Evolutionary conservation across 2,797 vertebrate genomes (phyloP).

Genomic region (Protosalanx chinensis): DNA sequence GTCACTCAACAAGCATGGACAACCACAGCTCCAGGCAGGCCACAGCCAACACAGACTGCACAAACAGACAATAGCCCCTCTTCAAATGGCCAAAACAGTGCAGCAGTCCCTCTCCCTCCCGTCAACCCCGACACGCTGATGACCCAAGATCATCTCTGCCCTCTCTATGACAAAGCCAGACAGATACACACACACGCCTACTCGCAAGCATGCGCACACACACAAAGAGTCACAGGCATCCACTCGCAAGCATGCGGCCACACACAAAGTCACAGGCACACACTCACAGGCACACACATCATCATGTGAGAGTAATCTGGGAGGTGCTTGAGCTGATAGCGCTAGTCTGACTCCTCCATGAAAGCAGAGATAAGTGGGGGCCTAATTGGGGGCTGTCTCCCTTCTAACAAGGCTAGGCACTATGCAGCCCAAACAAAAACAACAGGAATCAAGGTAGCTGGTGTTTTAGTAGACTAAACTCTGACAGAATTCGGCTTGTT

Average conservation of each 20-base stretch:
- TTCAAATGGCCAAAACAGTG: slow-evolving; percentile 38
- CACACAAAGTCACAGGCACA: neutral
- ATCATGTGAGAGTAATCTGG: slow-evolving; percentile 27
- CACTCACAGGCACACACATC: neutral
- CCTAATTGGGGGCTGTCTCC: slow-evolving; percentile 40
- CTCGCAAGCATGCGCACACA: slow-evolving; percentile 2
- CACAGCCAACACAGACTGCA: slow-evolving; percentile 14
- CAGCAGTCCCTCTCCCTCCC: slow-evolving; percentile 30
- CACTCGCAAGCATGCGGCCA: neutral
- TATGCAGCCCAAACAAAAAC: slow-evolving; percentile 24
- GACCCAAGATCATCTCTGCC: slow-evolving; percentile 13
- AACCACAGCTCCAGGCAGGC: slow-evolving; percentile 20
- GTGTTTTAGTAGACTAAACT: neutral
- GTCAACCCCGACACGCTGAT: neutral
- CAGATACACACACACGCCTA: slow-evolving; percentile 3
- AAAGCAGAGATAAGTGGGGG: slow-evolving; percentile 35
- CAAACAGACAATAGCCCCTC: slow-evolving; percentile 41
- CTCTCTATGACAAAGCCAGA: slow-evolving; percentile 24
- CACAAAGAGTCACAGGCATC: neutral
- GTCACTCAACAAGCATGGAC: slow-evolving; percentile 50
- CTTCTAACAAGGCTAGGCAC: slow-evolving; percentile 31
- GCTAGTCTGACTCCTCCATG: slow-evolving; percentile 35
- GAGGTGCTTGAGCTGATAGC: slow-evolving; percentile 37
- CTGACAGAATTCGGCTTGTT: too few species aligned
- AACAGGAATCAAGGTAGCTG: slow-evolving; percentile 14